phyloP scores from a whole-genome alignment of 2,888 invertebrate genomes.

The Andrena camellia region DNA sequence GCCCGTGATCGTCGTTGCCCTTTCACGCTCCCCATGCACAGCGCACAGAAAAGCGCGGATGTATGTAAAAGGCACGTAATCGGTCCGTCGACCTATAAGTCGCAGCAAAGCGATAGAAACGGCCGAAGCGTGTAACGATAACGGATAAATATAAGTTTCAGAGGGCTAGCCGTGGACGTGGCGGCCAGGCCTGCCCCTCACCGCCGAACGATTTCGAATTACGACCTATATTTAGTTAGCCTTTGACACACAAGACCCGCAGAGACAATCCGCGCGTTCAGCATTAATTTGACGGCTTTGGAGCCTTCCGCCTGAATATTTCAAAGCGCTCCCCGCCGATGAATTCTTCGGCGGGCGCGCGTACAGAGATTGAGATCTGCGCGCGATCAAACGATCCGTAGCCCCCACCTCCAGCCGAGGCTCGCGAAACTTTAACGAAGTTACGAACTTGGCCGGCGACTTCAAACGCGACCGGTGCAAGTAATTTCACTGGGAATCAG shows the following conservation, averaged over 20 bases:
- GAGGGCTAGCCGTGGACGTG: slow-evolving; percentile 3
- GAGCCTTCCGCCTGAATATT: slow-evolving; percentile 10
- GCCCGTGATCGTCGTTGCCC: neutral
- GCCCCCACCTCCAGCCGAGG: neutral
- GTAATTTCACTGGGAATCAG: slow-evolving; percentile 15
- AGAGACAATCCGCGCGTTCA: slow-evolving; percentile 29
- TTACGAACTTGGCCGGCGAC: slow-evolving; percentile 15
- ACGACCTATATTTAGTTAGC: slow-evolving; percentile 48
- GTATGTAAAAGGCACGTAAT: neutral
- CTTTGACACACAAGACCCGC: slow-evolving; percentile 39
- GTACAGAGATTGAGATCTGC: neutral
- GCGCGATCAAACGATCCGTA: neutral
- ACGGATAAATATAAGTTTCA: slow-evolving; percentile 54
- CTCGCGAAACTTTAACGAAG: slow-evolving; percentile 6
- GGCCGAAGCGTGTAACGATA: slow-evolving; percentile 36
- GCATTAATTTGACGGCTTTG: slow-evolving; percentile 12
- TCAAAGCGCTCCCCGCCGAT: neutral
- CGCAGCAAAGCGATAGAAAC: slow-evolving; percentile 37
- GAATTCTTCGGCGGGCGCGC: neutral
- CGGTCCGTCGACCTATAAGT: slow-evolving; percentile 1
- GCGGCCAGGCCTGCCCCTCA: neutral
- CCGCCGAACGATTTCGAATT: slow-evolving; percentile 39
- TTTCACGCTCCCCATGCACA: neutral
- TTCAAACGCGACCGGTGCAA: slow-evolving; percentile 2
- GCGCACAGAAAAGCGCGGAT: neutral